Evolutionary conservation across 1,140 invertebrate genomes (phyloP), one percentile per base, ranked within the genome.

Genomic region (Camponotus pennsylvanicus): DNA sequence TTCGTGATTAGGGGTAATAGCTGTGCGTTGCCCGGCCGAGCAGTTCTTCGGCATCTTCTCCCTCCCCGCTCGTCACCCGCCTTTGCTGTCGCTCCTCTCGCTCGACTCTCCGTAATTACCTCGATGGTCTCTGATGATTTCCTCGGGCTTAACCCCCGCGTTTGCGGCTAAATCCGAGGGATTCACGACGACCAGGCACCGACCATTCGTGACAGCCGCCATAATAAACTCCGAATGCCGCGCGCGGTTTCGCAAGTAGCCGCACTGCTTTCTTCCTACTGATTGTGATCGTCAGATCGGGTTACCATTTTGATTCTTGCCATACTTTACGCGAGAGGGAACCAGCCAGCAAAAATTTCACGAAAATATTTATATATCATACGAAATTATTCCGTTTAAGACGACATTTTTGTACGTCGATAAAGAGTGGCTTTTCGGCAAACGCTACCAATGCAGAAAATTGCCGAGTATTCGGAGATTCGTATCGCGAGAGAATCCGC

Each of bases 1-100:
- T 21, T 34, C 52, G 52, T 83, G 87, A 89, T 89, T 89, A 75
- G 84, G 52, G 59, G 66, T 89, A 83, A 89, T 82, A 86, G 88
- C 64, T 9, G n/a, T 42, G 84, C 87, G 75, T 76, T 86, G 86
- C 66, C 52, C 73, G 67, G 78, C 52, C 73, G 67, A 85, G 75
- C 59, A 77, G 71, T 86, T 89, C 87, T 86, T 89, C 61, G 85
- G 87, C 70, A 61, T 32, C 64, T 84, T 52, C 27, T 49, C 18
- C 15, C 2, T 27, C n/a, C 13, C 13, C 15, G 2, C 27, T 27
- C 61, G 6, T 57, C 52, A 6, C 4, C 27, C 42, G 21, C 37
- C 34, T 45, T 69, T 21, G 27, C 42, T 52, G 27, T 0, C 7
- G 7, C 27, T 59, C 52, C 42, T 59, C 64, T 61, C 59, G 18